Conservation (phyloP, 2,797 vertebrate species). For the Protosalanx chinensis region DNA sequence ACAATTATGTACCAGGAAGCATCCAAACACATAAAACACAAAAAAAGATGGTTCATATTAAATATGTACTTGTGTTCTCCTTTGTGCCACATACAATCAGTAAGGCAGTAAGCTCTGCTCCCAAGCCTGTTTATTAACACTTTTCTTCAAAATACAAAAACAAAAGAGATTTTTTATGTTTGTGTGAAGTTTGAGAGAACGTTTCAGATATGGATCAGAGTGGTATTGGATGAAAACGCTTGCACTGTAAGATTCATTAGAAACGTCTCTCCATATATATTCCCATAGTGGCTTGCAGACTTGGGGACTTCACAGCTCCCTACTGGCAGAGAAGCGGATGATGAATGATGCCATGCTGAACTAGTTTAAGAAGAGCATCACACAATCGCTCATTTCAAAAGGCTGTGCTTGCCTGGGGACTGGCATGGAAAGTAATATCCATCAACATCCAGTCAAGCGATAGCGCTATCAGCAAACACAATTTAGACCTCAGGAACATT, state of each 20-base stretch:
- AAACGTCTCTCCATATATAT: slow-evolving; percentile 43
- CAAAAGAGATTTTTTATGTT: slow-evolving; percentile 1
- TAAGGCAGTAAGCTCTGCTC: no score
- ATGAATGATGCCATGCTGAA: slow-evolving; percentile 68
- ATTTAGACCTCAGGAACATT: slow-evolving; percentile 70
- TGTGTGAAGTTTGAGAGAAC: slow-evolving; percentile 19
- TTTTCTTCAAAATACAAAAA: no score
- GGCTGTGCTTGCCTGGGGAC: slow-evolving; percentile 63
- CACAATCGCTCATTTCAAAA: slow-evolving; percentile 70
- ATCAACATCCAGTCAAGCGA: slow-evolving; percentile 74
- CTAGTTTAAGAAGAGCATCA: slow-evolving; percentile 71
- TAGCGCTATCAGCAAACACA: slow-evolving; percentile 70
- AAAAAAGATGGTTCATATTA: neutral
- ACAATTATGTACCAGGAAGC: slow-evolving; percentile 25
- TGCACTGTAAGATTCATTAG: slow-evolving; percentile 47
- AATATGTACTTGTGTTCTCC: no score
- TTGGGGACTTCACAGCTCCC: slow-evolving; percentile 46
- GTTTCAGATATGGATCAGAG: neutral
- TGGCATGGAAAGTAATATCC: slow-evolving; percentile 68
- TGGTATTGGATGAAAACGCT: slow-evolving; percentile 23
- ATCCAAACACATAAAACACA: neutral
- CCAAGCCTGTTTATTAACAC: no score
- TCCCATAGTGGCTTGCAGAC: slow-evolving; percentile 62
- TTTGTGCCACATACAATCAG: no score
- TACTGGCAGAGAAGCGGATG: slow-evolving; percentile 54